Conservation (phyloP, 2,113 vertebrate genomes). For the Pavo muticus region DNA sequence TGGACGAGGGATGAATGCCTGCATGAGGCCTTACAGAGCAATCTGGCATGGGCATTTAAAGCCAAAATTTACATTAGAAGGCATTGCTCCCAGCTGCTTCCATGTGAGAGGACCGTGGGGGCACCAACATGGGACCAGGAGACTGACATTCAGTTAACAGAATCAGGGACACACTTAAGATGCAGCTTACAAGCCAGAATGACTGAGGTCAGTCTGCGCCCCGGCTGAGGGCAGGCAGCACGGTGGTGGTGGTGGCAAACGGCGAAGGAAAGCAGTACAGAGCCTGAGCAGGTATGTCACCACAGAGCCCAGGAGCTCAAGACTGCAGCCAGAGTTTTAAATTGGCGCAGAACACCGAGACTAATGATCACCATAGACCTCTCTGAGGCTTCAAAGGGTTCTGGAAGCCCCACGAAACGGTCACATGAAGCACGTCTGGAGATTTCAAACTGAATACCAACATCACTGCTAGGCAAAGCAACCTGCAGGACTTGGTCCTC, state of each 20-base stretch:
- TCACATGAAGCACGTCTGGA: background rate
- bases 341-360: background rate
- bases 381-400: background rate
- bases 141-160: background rate
- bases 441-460: background rate
- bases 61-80: background rate
- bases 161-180: background rate
- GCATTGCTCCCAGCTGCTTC: background rate
- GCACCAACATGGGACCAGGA: background rate
- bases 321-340: background rate
- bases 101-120: background rate
- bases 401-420: background rate
- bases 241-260: background rate
- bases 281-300: background rate
- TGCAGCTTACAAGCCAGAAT: background rate
- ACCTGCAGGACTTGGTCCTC: fast-evolving
- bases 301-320: background rate
- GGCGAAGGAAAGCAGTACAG: background rate
- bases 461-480: background rate
- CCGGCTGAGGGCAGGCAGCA: background rate
- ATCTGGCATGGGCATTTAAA: background rate
- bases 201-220: background rate
- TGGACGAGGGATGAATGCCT: fast-evolving
- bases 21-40: background rate
- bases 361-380: background rate